Evolutionary conservation across 2,113 vertebrate species (phyloP), one percentile per base, ranked within the genome.

Genomic region (Pica pica): DNA sequence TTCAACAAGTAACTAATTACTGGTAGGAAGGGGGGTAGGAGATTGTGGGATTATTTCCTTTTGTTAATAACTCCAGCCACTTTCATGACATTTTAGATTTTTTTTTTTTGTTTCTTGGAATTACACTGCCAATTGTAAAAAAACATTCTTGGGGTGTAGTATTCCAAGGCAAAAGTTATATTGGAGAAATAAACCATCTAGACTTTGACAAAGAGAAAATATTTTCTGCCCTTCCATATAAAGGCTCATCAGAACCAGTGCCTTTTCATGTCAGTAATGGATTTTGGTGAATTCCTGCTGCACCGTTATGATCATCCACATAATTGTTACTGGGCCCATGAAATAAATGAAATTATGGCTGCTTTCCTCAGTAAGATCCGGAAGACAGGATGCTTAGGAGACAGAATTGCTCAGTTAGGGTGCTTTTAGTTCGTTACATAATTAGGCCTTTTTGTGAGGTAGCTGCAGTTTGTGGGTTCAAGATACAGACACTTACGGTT

Each of bases 1-100:
- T 98, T 96, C 97, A 98, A 98, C 97, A 98, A 98, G 98, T 98
- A 92, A 95, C 28, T 20, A 89, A 90, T 95, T 97, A 94, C 77
- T 95, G 35, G 33, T 95, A 42, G 94, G 87, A 94, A 94, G 90
- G 80, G 80, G 81, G 35, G 53, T 81, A 92, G 52, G 75, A 88
- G 21, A 33, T 73, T 8, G n/a, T 47, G 86, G 90, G 71, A 94
- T 87, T 90, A 76, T 96, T 96, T 95, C 70, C 63, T 59, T 79
- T 95, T 86, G 70, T 86, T 94, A 95, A 37, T 81, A 93, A 81
- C 69, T 91, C 33, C 47, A 83, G 56, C 5, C 47, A 27, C 84
- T 92, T 80, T 18, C 5, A 52, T 56, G 83, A 57, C 59, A 52
- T 53, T 83, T 70, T 73, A 61, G 52, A 21, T 1, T 33, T 39